Evolutionary conservation across 2,888 invertebrate genomes (phyloP), one percentile per base, ranked within the genome.

Genomic region (Morinoia aosen): DNA sequence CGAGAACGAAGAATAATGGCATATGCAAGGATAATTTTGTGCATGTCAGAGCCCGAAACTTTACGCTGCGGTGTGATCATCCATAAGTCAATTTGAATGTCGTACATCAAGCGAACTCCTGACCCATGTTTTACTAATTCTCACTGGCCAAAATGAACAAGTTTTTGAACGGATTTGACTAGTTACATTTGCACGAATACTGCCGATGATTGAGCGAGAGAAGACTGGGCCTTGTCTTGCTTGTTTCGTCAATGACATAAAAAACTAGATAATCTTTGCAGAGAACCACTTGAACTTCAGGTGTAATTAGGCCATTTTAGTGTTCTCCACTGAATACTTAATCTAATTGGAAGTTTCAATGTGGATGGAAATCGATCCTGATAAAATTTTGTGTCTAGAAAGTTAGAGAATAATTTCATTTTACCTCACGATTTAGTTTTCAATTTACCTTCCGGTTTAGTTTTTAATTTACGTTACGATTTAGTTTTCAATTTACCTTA

Each of bases 11-110:
- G 76, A 76, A 76, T 76, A 76, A 76, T 76, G 33, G 76, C 76
- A 76, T 33, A 76, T 76, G 76, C 76, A 76, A 76, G 76, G 76
- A 76, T 76, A 76, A 76, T 76, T 76, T 76, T 76, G 76, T 33
- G 76, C 76, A 33, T 25, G 76, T 76, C 33, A 76, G 76, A 33
- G 76, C 76, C 8, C 76, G 33, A 33, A 76, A 76, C 25, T 76
- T 76, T 76, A 33, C 76, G 19, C 76, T 8, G 76, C 33, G 0
- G 8, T 16, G 8, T 25, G 76, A 76, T 25, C 16, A 19, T 76
- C 33, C 76, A 76, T 76, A 76, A 76, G 76, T 76, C 76, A 33
- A 25, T 76, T 76, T 76, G 76, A 76, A 33, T 76, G 76, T 76
- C 76, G 76, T 76, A 76, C 76, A 76, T 76, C 33, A 76, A 33